phyloP scores from a whole-genome alignment of 2,113 vertebrate genomes.

The Sterrhoptilus dennistouni region DNA sequence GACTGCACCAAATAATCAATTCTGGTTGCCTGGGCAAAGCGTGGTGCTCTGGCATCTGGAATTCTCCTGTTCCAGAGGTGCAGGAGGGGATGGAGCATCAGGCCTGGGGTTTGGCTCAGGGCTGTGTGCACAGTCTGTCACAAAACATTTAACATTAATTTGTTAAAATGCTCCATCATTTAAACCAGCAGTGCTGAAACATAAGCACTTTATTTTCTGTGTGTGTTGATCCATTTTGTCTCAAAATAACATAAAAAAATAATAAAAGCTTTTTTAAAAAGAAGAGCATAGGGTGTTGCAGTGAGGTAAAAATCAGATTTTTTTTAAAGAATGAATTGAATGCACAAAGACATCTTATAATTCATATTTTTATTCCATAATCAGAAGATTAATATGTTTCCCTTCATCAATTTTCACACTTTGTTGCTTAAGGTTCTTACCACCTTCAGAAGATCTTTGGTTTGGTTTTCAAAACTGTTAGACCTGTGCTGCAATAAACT shows the following conservation, averaged over 20 bases:
- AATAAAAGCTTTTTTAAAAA: neutral
- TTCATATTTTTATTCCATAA: neutral
- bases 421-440: neutral
- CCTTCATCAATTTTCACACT: neutral
- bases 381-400: neutral
- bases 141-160: neutral
- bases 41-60: neutral
- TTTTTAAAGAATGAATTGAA: neutral
- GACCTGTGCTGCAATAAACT: neutral
- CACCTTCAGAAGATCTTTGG: neutral
- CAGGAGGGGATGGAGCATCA: neutral
- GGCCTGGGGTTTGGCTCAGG: neutral
- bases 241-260: neutral
- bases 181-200: neutral
- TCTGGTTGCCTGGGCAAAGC: neutral
- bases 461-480: neutral
- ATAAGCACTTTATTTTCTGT: fast-evolving
- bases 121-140: fast-evolving
- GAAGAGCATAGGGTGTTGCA: neutral
- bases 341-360: neutral
- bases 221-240: neutral
- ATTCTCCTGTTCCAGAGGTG: neutral
- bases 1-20: fast-evolving
- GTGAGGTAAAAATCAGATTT: neutral
- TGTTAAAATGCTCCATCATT: neutral